Base-by-base conservation (phyloP, 1,140 invertebrate species). In the Mya arenaria region DNA sequence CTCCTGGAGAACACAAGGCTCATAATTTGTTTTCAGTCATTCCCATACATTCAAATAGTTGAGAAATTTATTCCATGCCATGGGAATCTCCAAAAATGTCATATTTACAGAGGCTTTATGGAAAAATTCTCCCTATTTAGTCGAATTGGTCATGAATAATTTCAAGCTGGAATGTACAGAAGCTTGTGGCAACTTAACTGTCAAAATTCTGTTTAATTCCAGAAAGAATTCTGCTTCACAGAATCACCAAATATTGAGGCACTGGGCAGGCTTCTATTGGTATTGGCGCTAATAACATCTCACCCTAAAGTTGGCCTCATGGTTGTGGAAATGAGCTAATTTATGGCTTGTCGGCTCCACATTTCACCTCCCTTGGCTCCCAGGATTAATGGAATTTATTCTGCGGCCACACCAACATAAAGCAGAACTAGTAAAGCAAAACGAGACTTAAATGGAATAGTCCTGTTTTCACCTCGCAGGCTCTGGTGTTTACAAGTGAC, bases 361-460 rank as follows among this genome's bases (percentile, higher is more conserved):
- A 62, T 23, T 62, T 62, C 30, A 62, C 55, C 77, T 37, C 4
- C 25, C 28, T 36, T 44, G 25, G n/a, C 13, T 69, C 56, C 15
- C 55, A 58, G 65, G 60, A 80, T 80, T 71, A 80, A 80, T 80
- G 65, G 77, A 80, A 71, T 71, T 71, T 62, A 55, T 80, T 71
- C 65, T 36, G 56, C 17, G 34, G 44, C 10, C 36, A 37, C 23
- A 34, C 23, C 48, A 8, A 23, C 66, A 15, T 44, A 25, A 71
- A 69, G 37, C 62, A 58, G 15, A 55, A 71, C 58, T 56, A 62
- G 15, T 55, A 17, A 71, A 60, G 65, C 62, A 56, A 71, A 71
- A 71, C 77, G 37, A 71, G 56, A 80, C 48, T 80, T 60, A 80
- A 80, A 80, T 80, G 77, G 77, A 80, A 69, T 80, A 41, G 60